Conservation (phyloP, 2,888 invertebrate genomes). For the Pterostichus madidus region DNA sequence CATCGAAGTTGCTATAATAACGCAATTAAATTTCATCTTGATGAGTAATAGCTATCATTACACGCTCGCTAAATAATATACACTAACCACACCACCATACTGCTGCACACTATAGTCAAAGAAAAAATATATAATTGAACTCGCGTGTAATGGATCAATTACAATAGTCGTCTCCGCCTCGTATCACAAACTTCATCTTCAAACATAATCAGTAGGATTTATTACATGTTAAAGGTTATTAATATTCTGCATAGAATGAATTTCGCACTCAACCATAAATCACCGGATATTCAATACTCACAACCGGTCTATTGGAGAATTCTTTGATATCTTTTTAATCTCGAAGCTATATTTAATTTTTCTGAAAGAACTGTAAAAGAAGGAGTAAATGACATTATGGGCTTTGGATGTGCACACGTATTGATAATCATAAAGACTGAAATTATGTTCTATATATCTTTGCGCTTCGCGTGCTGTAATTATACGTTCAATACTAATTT, state of each 20-base stretch:
- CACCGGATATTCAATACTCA: not conserved
- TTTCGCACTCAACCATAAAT: slow-evolving; percentile 8
- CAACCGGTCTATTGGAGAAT: not conserved
- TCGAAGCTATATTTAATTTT: slow-evolving; percentile 14
- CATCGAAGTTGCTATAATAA: too few relatives aligned
- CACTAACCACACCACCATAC: too few relatives aligned
- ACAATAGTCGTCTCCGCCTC: too few relatives aligned
- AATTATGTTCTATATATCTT: not conserved
- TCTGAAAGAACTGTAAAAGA: slow-evolving; percentile 1
- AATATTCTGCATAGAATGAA: slow-evolving; percentile 14
- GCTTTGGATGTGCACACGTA: not conserved
- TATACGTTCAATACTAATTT: not conserved
- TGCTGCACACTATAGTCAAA: too few relatives aligned
- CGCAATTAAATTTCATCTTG: too few relatives aligned
- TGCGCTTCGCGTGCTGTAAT: too few relatives aligned
- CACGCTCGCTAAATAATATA: too few relatives aligned
- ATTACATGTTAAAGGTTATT: slow-evolving; percentile 25
- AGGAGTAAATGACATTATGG: not conserved
- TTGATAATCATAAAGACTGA: slow-evolving; percentile 11
- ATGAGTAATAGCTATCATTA: too few relatives aligned
- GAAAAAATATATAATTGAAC: too few relatives aligned
- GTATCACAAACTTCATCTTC: too few relatives aligned
- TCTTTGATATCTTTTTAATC: slow-evolving; percentile 34
- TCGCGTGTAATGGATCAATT: too few relatives aligned
- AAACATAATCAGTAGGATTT: slow-evolving; percentile 9